phyloP scores from a whole-genome alignment of 2,888 invertebrate genomes.

The Luperina nickerlii region DNA sequence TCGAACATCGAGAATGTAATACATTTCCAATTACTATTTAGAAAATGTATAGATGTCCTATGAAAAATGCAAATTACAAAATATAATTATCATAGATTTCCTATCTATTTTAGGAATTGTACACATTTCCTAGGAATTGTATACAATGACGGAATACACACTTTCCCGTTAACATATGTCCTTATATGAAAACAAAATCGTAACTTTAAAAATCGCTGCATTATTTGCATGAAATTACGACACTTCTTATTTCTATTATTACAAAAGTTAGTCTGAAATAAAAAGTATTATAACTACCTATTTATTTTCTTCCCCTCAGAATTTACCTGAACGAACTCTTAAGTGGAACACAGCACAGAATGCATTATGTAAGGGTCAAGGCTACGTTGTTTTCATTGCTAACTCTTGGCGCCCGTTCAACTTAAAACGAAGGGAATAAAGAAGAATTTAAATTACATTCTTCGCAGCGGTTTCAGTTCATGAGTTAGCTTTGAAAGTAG shows the following conservation, averaged over 20 bases:
- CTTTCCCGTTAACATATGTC: no score
- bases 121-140: no score
- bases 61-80: no score
- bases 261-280: not conserved
- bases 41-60: no score
- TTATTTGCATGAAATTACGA: not conserved
- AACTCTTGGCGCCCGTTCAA: conserved; percentile 44
- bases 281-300: not conserved
- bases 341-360: conserved; percentile 32
- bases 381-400: conserved; percentile 51
- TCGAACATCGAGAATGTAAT: no score
- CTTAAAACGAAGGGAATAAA: conserved; percentile 25
- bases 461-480: conserved; percentile 18
- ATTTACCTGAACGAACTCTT: conserved; percentile 13
- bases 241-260: not conserved
- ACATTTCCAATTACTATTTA: no score
- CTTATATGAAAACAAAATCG: no score
- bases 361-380: conserved; percentile 49
- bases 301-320: not conserved
- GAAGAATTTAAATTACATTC: conserved; percentile 41
- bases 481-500: not conserved
- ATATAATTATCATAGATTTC: no score
- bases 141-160: no score
- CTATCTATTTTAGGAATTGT: no score
- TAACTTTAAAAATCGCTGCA: not conserved